Conservation (phyloP, 2,113 vertebrate genomes). For the Baryphthengus martii region DNA sequence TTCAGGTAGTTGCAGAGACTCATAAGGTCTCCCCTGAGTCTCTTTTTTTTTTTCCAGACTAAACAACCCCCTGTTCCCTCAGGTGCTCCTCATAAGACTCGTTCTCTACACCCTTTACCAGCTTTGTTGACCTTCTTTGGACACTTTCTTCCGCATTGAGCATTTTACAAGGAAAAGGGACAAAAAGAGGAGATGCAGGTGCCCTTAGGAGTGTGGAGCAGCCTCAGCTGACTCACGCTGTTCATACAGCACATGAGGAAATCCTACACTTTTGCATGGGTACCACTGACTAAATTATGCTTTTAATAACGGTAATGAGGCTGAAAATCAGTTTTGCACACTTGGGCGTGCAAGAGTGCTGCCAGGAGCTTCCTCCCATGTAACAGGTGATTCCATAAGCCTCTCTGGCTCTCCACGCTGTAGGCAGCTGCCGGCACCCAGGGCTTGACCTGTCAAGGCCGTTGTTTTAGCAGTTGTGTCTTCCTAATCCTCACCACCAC, state of each 20-base stretch:
- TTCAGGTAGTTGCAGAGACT: too few relatives aligned
- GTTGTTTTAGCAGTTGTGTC: conserved; percentile 18
- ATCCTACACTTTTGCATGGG: not conserved
- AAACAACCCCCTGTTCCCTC: not conserved
- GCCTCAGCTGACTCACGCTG: not conserved
- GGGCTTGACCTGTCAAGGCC: not conserved
- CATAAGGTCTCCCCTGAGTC: too few relatives aligned
- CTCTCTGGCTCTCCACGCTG: not conserved
- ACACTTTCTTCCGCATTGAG: not conserved
- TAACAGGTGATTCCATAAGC: conserved; percentile 52
- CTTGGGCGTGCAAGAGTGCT: not conserved
- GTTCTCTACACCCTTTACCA: not conserved
- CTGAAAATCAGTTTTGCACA: conserved; percentile 16
- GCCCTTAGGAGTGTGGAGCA: not conserved
- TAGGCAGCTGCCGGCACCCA: conserved; percentile 51
- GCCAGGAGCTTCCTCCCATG: not conserved
- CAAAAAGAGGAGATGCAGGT: not conserved
- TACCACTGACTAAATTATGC: not conserved
- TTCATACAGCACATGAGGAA: not conserved
- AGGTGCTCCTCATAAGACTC: not conserved
- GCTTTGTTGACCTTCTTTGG: not conserved
- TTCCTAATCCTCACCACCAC: not conserved
- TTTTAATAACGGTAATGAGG: not conserved
- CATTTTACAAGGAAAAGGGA: not conserved
- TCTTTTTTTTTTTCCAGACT: not conserved